Percentiles rank a stretch among this genome's conserved stretches.
phyloP scores from a whole-genome alignment of 1,140 invertebrate genomes.

The Drosophila nebulosa region DNA sequence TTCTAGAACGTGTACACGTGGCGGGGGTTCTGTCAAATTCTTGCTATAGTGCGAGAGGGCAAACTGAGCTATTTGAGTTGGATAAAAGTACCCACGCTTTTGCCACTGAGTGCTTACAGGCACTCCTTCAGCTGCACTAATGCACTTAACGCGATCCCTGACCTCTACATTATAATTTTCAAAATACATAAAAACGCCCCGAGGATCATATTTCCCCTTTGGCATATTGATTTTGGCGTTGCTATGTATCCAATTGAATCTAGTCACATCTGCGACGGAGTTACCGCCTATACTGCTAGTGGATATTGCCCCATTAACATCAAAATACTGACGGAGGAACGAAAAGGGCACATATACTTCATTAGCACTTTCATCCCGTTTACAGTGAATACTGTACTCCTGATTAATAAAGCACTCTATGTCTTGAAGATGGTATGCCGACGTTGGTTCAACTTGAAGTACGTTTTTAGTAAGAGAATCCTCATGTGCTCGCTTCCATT shows the following conservation, averaged over 20 bases:
- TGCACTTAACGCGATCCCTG: constrained; percentile 96
- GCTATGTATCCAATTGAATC: constrained; percentile 97
- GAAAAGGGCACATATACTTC: constrained; percentile 96
- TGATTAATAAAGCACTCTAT: constrained; percentile 96
- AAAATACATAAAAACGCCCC: constrained; percentile 96
- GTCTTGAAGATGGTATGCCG: constrained; percentile 82
- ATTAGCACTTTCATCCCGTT: constrained; percentile 89
- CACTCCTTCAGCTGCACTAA: constrained; percentile 94
- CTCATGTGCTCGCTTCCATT: constrained; percentile 53
- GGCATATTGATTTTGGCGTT: constrained; percentile 95
- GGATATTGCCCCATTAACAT: constrained; percentile 84
- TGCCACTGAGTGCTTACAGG: constrained; percentile 98
- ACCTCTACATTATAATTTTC: constrained; percentile 98
- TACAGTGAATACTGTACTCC: constrained; percentile 91
- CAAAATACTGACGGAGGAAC: constrained; percentile 96
- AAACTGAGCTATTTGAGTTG: constrained; percentile 99
- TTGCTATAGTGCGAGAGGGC: constrained; percentile 98
- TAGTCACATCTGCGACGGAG: constrained; percentile 81
- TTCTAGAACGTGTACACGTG: constrained; percentile 86
- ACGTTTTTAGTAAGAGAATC: constrained; percentile 11
- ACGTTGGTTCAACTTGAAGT: background rate
- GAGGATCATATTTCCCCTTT: constrained; percentile 92
- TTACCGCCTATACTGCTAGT: constrained; percentile 8
- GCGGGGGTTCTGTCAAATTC: constrained; percentile 91
- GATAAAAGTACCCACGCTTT: constrained; percentile 96